These are phyloP conservation scores for Falco berigora DNA, from an alignment of 2,797 vertebrate genomes.

Conservation along the genomic window DNA sequence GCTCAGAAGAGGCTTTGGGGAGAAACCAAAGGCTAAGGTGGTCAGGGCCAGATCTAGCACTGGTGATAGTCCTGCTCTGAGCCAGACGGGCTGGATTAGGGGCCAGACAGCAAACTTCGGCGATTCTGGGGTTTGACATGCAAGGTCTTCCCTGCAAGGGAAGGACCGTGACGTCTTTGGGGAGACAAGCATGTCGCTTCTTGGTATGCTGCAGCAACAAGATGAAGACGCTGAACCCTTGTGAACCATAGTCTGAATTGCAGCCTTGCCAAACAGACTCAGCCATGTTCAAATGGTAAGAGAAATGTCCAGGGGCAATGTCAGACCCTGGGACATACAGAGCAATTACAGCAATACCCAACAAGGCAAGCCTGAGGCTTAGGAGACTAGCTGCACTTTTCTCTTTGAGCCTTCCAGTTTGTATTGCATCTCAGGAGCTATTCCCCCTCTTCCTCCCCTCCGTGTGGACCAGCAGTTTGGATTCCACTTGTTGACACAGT, in stretches of 20 bases:
- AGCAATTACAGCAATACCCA: not conserved
- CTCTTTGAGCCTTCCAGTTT: not conserved
- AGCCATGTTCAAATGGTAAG: fast-evolving
- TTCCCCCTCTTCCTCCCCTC: not conserved
- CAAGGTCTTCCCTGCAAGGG: not conserved
- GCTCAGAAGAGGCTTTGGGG: not conserved
- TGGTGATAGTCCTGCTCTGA: not conserved
- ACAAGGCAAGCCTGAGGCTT: not conserved
- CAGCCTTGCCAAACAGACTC: not conserved
- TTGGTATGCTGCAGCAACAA: not conserved
- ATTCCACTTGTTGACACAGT: not conserved
- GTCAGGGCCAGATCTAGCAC: not conserved
- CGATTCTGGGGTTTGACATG: not conserved
- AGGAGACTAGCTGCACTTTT: not conserved
- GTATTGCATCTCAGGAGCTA: fast-evolving
- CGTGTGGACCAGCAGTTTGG: not conserved
- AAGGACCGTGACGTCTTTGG: not conserved
- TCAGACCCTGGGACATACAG: not conserved
- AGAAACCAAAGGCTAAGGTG: not conserved
- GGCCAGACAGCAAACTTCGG: not conserved
- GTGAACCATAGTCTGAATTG: not conserved
- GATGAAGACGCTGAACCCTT: not conserved
- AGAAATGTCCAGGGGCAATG: not conserved
- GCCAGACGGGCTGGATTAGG: not conserved
- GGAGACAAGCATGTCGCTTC: not conserved